Evolutionary conservation across 2,888 invertebrate species (phyloP), one percentile per base, ranked within the genome.

Genomic region (Eledone cirrhosa): DNA sequence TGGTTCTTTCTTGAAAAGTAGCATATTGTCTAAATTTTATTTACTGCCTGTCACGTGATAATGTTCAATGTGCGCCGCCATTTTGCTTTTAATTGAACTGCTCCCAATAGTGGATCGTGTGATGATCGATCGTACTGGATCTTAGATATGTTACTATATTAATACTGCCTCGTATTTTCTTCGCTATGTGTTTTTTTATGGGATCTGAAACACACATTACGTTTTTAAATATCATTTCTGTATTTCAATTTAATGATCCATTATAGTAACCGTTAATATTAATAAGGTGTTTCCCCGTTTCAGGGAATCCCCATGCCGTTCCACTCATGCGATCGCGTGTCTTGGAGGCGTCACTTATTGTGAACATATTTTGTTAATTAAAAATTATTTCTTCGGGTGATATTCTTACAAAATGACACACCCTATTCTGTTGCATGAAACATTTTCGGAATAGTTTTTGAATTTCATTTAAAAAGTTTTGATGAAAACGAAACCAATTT

Each of bases 31-130:
- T 77, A 16, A 48, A 27, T 69, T 48, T 65, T 48, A 77, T 77
- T 67, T 77, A 22, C 69, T 16, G 16, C 24, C 31, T 33, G 79
- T 76, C 79, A 77, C 78, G 78, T 78, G 78, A 78, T 69, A 27
- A 29, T 53, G 48, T 47, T 48, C 48, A 76, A 24, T 76, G 76
- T 76, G 76, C 76, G 76, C 76, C 76, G 76, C 76, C 76, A 76
- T 76, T 48, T 76, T 76, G 48, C 48, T 76, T 76, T 48, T 75
- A 76, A 47, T 76, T 76, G 29, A 76, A 48, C 24, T 29, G 48
- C 47, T 75, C 76, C 47, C 76, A 76, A 76, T 48, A 14, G 27
- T 48, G 76, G 48, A 48, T 76, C 76, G 48, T 14, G 47, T 76
- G 76, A 47, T 76, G 76, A 76, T 76, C 72, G 72, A 72, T 72